Evolutionary conservation across 2,797 vertebrate genomes (phyloP), one percentile per base, ranked within the genome.

Genomic region (Catamblyrhynchus diadema): DNA sequence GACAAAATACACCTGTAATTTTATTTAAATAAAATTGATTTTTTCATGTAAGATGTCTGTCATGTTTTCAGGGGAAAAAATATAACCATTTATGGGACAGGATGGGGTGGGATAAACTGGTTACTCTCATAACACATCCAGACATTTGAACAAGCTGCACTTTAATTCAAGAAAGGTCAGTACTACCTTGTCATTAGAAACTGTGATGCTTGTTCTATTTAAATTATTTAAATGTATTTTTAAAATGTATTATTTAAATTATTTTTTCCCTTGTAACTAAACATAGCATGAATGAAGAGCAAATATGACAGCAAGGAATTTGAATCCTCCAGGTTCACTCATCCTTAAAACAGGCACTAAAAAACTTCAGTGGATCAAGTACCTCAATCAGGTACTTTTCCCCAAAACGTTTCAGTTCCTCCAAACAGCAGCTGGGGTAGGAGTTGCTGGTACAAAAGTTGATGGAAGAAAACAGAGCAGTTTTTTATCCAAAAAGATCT

Each of bases 11-110:
- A 50, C 25, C 16, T 96, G 77, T 96, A 84, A 84, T 73, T 86
- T 94, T 95, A 96, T 97, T 95, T 96, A 96, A 97, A 97, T 97
- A 96, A 97, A 97, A 86, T 32, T 28, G 88, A 44, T 94, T 70
- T 96, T 94, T 97, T 90, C 12, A 66, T 88, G 12, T 65, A 59
- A 85, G 33, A 69, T 16, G 41, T 70, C 65, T 95, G 69, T 81
- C 22, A 24, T 90, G 22, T 81, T 83, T 94, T 61, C 42, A 50
- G 23, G 37, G 56, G 33, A 12, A 64, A 90, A 80, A 83, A 50
- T 12, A 14, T 10, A 66, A 70, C 12, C 15, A 33, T 37, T 69
- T 83, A 66, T 62, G 61, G 21, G 24, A 47, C 17, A n/a, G 56
- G 24, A 37, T 81, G 14, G 39, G 14, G 32, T 80, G 25, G 22